Base-by-base conservation (phyloP, 2,888 invertebrate genomes). In the Junonia oenone region DNA sequence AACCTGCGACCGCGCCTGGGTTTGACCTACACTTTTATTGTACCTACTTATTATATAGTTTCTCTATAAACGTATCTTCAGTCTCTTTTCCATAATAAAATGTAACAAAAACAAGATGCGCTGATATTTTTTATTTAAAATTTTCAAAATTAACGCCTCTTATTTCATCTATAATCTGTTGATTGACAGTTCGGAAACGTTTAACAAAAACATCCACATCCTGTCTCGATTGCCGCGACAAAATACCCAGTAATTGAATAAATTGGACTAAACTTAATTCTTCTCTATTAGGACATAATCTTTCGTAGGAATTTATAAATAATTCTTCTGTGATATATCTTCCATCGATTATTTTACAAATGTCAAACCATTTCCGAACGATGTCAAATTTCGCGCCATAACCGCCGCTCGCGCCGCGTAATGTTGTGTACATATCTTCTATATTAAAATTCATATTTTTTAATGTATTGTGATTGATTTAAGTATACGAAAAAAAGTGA, bases 381-480 rank as follows among this genome's bases (percentile, higher is more conserved):
- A 71, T 54, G 0, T 66, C 59, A 14, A 62, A 70, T 19, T 63
- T 64, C 0, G 68, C 72, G 0, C 69, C 70, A 0, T 11, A 13
- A 0, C 60, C 54, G 0, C 52, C 59, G 31, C 74, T 71, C 0
- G 66, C 72, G 0, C 68, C 72, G 2, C 61, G 63, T 3, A 78
- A 19, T 0, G 63, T 59, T 29, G 63, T 64, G 37, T 72, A 71
- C 37, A 76, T 68, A 45, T 70, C 73, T 68, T 76, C 77, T 13
- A 74, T 63, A 58, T 72, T 59, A 65, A 68, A 65, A 27, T 19
- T 43, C 52, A 60, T 58, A 45, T 22, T 27, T 8, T 29, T 5
- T 33, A n/a, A n/a, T n/a, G 0, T 26, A n/a, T 6, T 22, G 0
- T 40, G 19, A 2, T 5, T 40, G 11, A 19, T 8, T 19, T 3